Conservation (phyloP, 2,113 vertebrate species). For the Pogona vitticeps region DNA sequence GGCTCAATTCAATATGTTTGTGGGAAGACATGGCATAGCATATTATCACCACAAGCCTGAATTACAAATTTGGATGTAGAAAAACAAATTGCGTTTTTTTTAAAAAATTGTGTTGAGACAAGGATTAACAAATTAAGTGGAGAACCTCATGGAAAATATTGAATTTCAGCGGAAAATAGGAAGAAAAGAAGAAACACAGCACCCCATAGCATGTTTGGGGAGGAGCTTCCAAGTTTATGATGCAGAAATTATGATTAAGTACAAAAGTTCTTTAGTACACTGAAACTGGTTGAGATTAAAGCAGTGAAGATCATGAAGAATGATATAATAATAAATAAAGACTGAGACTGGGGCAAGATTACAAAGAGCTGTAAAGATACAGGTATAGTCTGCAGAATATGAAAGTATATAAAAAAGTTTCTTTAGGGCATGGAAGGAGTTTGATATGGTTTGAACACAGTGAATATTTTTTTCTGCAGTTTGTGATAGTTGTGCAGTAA, state of each 20-base stretch:
- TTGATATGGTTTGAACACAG: not conserved
- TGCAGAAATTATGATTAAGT: not conserved
- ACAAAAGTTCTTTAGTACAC: not conserved
- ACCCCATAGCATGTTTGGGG: not conserved
- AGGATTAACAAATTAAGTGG: not conserved
- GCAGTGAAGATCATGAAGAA: no score
- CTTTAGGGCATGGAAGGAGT: not conserved
- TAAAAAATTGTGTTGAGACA: not conserved
- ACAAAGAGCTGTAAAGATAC: not conserved
- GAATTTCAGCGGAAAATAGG: not conserved
- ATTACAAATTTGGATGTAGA: constrained; percentile 29
- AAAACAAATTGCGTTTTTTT: constrained; percentile 22
- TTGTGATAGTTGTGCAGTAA: not conserved
- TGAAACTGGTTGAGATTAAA: not conserved
- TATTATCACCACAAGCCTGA: constrained; percentile 26
- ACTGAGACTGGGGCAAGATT: not conserved
- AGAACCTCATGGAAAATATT: not conserved
- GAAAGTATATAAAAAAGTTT: no score
- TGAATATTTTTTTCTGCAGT: not conserved
- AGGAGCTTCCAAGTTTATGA: not conserved
- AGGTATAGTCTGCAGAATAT: no score
- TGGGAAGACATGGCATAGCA: constrained; percentile 17
- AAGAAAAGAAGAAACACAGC: not conserved
- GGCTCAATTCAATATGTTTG: constrained; percentile 39
- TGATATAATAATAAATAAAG: not conserved